Base-by-base conservation (phyloP, 2,797 vertebrate genomes). In the Danio albolineatus region DNA sequence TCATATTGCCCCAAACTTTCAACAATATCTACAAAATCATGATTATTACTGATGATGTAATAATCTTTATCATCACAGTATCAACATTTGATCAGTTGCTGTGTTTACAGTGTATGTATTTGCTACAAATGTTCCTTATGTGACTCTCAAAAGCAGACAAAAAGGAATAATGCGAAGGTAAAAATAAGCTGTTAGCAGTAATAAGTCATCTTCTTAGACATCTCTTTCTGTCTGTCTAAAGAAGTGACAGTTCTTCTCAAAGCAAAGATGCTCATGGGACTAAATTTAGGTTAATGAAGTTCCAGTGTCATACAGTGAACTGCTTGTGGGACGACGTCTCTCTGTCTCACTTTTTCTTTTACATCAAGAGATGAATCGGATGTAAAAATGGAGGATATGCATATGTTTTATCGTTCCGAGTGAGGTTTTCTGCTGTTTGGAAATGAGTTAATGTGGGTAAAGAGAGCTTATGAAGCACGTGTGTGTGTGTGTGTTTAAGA, bases 401-500 rank as follows among this genome's bases (percentile, higher is more conserved):
- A 19, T 41, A 3, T 10, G 43, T 10, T 69, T 59, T 46, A n/a
- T 7, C 1, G 7, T 38, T 59, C 6, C 13, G 7, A 61, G 54
- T 6, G 7, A 9, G 14, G 36, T 46, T 1, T 28, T 7, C 44
- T 51, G 46, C 36, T 79, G 65, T 41, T 70, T 56, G 66, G 54
- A 71, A 62, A 21, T 77, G 66, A 66, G 80, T 82, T 71, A 65
- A 56, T 56, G 59, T 82, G 57, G 43, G 48, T 53, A 65, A 72
- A 65, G 77, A 19, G 69, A 72, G 79, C 60, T 64, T 64, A 39
- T 60, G 41, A 44, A 57, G 53, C 77, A 69, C 73, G 28, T 28
- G 28, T 28, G 53, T 75, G 53, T 59, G 17, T 65, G 61, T 83
- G 66, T 81, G 53, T 78, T 61, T 80, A 48, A 73, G 75, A 75